phyloP scores from a whole-genome alignment of 1,140 invertebrate species.

The Heliconius hewitsoni region DNA sequence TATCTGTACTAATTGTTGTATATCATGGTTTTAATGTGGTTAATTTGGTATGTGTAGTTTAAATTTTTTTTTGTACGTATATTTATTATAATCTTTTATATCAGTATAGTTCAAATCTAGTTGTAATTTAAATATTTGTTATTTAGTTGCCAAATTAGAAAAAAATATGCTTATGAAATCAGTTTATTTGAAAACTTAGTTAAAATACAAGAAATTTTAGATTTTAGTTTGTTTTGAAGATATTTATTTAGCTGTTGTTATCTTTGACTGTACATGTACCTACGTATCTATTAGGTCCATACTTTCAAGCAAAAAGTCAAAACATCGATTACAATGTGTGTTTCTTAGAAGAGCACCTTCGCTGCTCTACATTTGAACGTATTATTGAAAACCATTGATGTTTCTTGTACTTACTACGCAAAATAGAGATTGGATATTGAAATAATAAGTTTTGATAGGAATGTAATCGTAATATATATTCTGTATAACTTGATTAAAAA shows the following conservation, averaged over 20 bases:
- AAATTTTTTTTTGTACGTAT: background rate
- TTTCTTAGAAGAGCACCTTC: conserved; percentile 9
- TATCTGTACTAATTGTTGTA: background rate
- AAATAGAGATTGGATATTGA: background rate
- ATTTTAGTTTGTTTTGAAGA: too few relatives aligned
- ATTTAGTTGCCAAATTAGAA: too few relatives aligned
- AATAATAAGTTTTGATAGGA: background rate
- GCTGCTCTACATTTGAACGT: conserved; percentile 9
- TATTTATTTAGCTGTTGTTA: background rate
- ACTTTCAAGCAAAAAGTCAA: background rate
- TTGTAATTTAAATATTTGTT: too few relatives aligned
- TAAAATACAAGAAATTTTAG: too few relatives aligned
- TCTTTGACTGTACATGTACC: background rate
- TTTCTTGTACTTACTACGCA: background rate
- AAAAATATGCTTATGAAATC: too few relatives aligned
- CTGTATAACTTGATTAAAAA: too few relatives aligned
- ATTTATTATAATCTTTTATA: too few relatives aligned
- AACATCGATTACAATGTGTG: conserved; percentile 10
- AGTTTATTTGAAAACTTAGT: too few relatives aligned
- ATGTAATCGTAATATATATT: too few relatives aligned
- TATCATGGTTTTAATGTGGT: background rate
- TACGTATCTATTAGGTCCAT: background rate
- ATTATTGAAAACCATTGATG: conserved; percentile 9
- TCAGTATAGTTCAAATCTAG: too few relatives aligned
- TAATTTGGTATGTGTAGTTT: background rate